A percentile compares a stretch with the other conserved stretches of the same genome.
These are phyloP conservation scores for Mormyrus lacerda DNA, from an alignment of 2,113 vertebrate genomes.

Conservation along the genomic window DNA sequence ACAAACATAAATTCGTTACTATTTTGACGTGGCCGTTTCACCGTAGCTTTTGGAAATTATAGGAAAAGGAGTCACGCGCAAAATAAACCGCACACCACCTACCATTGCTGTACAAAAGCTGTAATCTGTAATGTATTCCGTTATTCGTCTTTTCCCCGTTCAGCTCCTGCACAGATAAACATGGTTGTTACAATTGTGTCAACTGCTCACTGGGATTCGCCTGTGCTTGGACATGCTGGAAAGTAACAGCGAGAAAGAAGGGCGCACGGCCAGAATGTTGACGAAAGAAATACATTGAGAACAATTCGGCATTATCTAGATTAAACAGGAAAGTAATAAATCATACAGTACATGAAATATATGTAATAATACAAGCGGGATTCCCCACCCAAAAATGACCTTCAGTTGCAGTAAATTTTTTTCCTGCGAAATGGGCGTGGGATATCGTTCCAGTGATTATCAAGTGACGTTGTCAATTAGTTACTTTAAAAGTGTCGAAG, in stretches of 20 bases:
- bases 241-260: background rate
- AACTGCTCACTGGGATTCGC: background rate
- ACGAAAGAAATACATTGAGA: background rate
- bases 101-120: constrained; percentile 83
- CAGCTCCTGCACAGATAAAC: constrained; percentile 62
- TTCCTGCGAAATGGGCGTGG: background rate
- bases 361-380: background rate
- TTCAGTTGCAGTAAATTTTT: background rate
- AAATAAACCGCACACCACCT: constrained; percentile 31
- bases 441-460: background rate
- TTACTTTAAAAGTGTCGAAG: background rate
- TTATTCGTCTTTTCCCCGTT: constrained; percentile 84
- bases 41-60: background rate
- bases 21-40: background rate
- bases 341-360: background rate
- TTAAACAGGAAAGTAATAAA: background rate
- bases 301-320: background rate
- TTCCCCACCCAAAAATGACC: constrained; percentile 1
- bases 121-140: constrained; percentile 80
- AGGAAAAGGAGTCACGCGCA: background rate
- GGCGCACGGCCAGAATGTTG: background rate
- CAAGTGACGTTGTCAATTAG: background rate
- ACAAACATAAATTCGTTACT: background rate
- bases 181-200: background rate
- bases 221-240: background rate